phyloP scores from a whole-genome alignment of 2,797 vertebrate genomes.

The Arvicola amphibius region DNA sequence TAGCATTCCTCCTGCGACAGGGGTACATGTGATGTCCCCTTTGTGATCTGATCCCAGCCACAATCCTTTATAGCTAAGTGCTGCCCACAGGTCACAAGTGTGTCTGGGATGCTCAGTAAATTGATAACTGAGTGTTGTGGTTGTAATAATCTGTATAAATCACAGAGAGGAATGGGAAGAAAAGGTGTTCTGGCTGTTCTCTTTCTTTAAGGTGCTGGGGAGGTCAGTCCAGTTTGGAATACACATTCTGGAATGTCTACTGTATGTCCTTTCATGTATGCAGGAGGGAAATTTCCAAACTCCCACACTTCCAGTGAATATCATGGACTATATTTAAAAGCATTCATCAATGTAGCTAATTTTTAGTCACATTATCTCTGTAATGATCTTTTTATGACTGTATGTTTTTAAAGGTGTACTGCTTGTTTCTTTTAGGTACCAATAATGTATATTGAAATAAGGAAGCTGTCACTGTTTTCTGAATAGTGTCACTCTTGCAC shows the following conservation, averaged over 20 bases:
- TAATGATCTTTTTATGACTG: neutral
- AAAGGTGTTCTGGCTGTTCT: neutral
- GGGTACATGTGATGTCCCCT: neutral
- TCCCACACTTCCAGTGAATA: neutral
- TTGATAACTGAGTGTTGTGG: neutral
- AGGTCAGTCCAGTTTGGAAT: neutral
- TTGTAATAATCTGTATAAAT: neutral
- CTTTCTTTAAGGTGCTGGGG: neutral
- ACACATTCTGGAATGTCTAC: neutral
- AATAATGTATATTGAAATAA: neutral
- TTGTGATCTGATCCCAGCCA: too few species aligned
- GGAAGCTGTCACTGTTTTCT: neutral
- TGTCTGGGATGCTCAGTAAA: neutral
- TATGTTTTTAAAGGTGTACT: neutral
- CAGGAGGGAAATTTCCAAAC: too few species aligned
- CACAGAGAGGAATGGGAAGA: neutral
- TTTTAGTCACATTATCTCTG: neutral
- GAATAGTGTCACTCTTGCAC: neutral
- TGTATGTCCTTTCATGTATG: neutral
- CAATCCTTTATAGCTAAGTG: too few species aligned
- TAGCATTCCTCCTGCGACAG: accelerated
- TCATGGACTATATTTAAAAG: neutral
- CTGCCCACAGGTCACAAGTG: neutral
- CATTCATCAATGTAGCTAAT: neutral
- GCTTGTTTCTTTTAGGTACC: neutral